phyloP scores from a whole-genome alignment of 2,888 invertebrate genomes.

The Chymomyza amoena region DNA sequence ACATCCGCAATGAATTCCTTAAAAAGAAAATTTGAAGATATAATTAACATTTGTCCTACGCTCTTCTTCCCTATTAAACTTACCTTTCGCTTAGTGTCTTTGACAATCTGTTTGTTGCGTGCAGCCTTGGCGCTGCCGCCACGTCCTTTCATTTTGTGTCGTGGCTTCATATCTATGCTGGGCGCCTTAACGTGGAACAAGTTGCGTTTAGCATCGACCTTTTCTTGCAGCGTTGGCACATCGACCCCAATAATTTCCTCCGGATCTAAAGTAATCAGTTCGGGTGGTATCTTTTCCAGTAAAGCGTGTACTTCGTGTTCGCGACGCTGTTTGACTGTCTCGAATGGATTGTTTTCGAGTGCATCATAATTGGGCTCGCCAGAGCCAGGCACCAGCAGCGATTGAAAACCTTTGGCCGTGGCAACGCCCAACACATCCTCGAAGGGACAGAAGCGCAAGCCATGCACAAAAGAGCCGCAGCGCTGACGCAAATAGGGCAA shows the following conservation, averaged over 20 bases:
- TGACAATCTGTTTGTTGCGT: constrained; percentile 87
- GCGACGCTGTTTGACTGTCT: constrained; percentile 91
- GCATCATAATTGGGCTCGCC: constrained; percentile 99
- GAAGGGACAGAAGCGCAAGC: constrained; percentile 95
- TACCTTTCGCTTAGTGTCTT: constrained; percentile 84
- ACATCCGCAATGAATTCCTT: constrained; percentile 81
- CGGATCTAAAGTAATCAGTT: constrained; percentile 94
- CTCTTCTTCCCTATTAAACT: constrained; percentile 38
- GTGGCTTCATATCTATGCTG: constrained; percentile 87
- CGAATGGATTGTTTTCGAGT: constrained; percentile 96
- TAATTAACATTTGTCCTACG: too few species aligned
- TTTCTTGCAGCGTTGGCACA: constrained; percentile 87
- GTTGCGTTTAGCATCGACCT: constrained; percentile 86
- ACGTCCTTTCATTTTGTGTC: constrained; percentile 87
- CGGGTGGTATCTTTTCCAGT: constrained; percentile 96
- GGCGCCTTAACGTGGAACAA: constrained; percentile 88
- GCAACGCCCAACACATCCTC: constrained; percentile 97
- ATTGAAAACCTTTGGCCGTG: constrained; percentile 89
- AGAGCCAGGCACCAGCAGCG: constrained; percentile 94
- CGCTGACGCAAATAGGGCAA: constrained; percentile 90
- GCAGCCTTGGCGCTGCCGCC: constrained; percentile 87
- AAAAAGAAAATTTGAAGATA: constrained; percentile 42
- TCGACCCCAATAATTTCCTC: constrained; percentile 90
- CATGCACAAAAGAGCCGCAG: constrained; percentile 83
- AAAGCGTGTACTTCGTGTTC: constrained; percentile 97